Conservation (phyloP, 2,797 vertebrate species). For the Hoplostethus mediterraneus region DNA sequence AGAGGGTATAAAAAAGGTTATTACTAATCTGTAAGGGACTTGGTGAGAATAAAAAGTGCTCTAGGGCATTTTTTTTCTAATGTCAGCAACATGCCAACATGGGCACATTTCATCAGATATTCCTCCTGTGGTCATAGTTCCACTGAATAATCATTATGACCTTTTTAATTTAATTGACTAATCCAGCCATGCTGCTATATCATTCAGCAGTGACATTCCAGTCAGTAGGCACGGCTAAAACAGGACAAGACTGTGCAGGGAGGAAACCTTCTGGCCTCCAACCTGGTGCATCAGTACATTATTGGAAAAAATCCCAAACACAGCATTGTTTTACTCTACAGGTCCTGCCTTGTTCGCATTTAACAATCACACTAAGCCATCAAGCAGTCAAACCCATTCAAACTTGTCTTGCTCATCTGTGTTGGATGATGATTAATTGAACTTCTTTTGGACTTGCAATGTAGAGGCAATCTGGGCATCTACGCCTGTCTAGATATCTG, state of each 20-base stretch:
- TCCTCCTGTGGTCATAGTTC: conserved; percentile 63
- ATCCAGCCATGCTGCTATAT: conserved; percentile 54
- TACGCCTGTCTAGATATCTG: conserved; percentile 16
- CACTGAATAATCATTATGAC: conserved; percentile 70
- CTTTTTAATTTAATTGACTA: conserved; percentile 68
- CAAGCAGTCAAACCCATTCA: conserved; percentile 48
- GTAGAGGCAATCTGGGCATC: conserved; percentile 29
- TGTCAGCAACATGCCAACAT: conserved; percentile 65
- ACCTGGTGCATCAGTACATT: conserved; percentile 48
- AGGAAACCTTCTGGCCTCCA: conserved; percentile 38
- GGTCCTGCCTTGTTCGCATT: conserved; percentile 33
- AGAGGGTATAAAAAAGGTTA: background rate
- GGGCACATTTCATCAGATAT: conserved; percentile 63
- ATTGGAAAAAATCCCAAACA: conserved; percentile 54
- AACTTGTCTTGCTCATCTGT: conserved; percentile 46
- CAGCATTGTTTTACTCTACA: conserved; percentile 41
- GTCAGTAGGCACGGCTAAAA: conserved; percentile 47
- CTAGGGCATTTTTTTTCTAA: conserved; percentile 38
- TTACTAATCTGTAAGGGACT: conserved; percentile 29
- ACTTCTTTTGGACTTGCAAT: conserved; percentile 8
- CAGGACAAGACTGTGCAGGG: conserved; percentile 30
- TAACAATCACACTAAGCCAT: conserved; percentile 37
- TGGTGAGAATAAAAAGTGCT: conserved; percentile 50
- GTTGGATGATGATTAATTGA: conserved; percentile 42
- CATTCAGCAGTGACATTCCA: conserved; percentile 60